phyloP scores from a whole-genome alignment of 2,797 vertebrate species.

The Chelon auratus region DNA sequence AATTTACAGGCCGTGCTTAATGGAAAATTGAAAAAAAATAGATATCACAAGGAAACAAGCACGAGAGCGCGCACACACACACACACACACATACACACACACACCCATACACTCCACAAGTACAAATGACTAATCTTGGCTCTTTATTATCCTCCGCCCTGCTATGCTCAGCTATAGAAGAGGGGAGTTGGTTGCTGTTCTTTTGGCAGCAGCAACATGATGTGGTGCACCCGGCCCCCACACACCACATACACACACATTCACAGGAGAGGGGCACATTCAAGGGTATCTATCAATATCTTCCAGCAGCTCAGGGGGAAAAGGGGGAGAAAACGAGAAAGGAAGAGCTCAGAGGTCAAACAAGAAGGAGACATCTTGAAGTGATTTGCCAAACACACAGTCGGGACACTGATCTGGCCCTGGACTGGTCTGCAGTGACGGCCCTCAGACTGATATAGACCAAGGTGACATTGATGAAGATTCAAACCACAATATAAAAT shows the following conservation, averaged over 20 bases:
- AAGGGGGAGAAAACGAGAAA: conserved; percentile 14
- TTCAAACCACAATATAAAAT: not conserved
- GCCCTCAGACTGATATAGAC: not conserved
- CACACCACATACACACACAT: not conserved
- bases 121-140: conserved; percentile 48
- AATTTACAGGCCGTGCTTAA: no score
- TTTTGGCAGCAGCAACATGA: conserved; percentile 38
- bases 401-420: conserved; percentile 1
- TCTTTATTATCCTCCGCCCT: conserved; percentile 28
- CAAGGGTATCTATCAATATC: conserved; percentile 60
- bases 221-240: conserved; percentile 1
- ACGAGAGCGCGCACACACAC: not conserved
- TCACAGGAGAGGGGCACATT: not conserved
- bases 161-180: conserved; percentile 19
- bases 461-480: not conserved
- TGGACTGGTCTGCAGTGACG: conserved; percentile 1
- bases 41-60: not conserved
- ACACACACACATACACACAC: not conserved
- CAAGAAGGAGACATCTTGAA: conserved; percentile 34
- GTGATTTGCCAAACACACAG: conserved; percentile 41
- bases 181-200: conserved; percentile 12
- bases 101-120: conserved; percentile 15
- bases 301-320: conserved; percentile 30
- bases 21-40: no score
- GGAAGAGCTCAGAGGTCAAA: conserved; percentile 49